A percentile compares a stretch with the other conserved stretches of the same genome.
Evolutionary conservation across 2,113 vertebrate genomes (phyloP).

Genomic region (Amia ocellicauda): DNA sequence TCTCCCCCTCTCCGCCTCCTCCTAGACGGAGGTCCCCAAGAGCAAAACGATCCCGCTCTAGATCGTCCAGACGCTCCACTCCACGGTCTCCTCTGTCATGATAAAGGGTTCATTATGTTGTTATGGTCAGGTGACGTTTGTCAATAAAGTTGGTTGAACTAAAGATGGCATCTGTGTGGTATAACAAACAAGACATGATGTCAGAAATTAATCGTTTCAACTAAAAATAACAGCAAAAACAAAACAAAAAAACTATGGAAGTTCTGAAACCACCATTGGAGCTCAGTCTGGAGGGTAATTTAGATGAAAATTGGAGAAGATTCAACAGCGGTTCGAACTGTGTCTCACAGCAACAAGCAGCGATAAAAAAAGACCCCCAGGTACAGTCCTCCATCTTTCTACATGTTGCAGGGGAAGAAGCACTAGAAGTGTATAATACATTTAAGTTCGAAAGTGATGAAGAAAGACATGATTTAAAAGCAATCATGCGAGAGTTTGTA

Average conservation of each 20-base stretch:
- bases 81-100: too few species aligned
- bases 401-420: not conserved
- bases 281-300: not conserved
- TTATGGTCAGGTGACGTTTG: too few species aligned
- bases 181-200: not conserved
- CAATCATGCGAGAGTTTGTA: not conserved
- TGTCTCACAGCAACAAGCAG: not conserved
- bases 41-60: too few species aligned
- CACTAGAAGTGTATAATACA: too few species aligned
- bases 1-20: too few species aligned
- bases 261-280: not conserved
- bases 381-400: slow-evolving; percentile 1
- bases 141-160: too few species aligned
- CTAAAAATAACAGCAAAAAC: too few species aligned
- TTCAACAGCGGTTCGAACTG: not conserved
- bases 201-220: not conserved
- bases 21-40: too few species aligned
- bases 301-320: not conserved
- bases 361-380: not conserved
- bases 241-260: not conserved
- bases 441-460: not conserved
- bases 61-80: too few species aligned
- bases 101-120: too few species aligned
- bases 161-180: too few species aligned
- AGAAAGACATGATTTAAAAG: not conserved